Conservation (phyloP, 1,140 invertebrate genomes). For the Dendrolimus punctatus region DNA sequence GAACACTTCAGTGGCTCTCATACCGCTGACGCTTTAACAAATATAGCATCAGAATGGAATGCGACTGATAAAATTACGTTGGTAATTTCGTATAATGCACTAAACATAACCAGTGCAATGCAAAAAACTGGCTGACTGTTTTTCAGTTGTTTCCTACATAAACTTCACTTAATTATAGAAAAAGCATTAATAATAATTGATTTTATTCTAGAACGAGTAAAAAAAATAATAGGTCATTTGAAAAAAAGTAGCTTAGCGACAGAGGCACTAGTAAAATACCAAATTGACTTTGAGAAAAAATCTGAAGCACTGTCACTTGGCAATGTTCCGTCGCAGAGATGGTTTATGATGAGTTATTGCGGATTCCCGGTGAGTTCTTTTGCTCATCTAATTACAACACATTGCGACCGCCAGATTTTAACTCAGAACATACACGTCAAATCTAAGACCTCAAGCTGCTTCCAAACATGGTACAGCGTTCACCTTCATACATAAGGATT, state of each 20-base stretch:
- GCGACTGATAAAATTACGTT: slow-evolving; percentile 5
- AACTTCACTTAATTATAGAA: slow-evolving; percentile 12
- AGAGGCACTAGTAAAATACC: slow-evolving; percentile 5
- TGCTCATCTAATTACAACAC: too few species aligned
- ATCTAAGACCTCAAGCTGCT: too few species aligned
- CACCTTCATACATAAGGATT: too few species aligned
- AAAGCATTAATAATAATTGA: slow-evolving; percentile 5
- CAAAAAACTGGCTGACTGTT: background rate
- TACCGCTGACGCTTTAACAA: background rate
- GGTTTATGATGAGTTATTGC: too few species aligned
- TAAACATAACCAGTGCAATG: slow-evolving; percentile 2
- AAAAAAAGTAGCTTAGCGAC: background rate
- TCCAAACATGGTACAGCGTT: too few species aligned
- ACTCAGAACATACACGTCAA: too few species aligned
- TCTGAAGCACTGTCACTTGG: too few species aligned
- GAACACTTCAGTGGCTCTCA: background rate
- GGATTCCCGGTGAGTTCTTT: too few species aligned
- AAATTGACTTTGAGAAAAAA: slow-evolving; percentile 6
- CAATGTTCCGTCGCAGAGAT: too few species aligned
- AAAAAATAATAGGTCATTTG: background rate
- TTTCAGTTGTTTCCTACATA: slow-evolving; percentile 11
- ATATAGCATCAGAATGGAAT: background rate
- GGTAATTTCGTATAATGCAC: slow-evolving; percentile 1
- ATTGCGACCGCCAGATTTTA: too few species aligned
- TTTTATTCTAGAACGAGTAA: slow-evolving; percentile 2